Conservation (phyloP, 2,888 invertebrate genomes). For the Tuberolachnus salignus region DNA sequence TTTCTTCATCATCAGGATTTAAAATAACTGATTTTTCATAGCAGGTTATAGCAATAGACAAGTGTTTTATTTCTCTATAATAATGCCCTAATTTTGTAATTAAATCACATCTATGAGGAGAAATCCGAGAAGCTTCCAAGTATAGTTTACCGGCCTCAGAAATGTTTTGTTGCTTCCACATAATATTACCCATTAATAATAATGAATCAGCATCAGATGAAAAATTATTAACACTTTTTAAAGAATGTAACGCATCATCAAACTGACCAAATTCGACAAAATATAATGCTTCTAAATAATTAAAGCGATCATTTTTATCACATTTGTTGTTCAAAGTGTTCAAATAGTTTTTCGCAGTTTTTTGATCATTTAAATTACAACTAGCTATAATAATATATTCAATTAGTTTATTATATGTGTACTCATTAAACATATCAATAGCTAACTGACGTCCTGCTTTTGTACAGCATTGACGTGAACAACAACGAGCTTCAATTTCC, state of each 20-base stretch:
- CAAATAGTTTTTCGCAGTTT: conserved; percentile 43
- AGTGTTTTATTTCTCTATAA: conserved; percentile 39
- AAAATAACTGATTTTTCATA: conserved; percentile 47
- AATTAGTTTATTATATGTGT: not conserved
- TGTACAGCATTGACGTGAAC: conserved; percentile 13
- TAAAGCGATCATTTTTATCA: conserved; percentile 21
- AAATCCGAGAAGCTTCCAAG: conserved; percentile 43
- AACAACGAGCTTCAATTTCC: conserved; percentile 49
- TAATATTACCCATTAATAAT: conserved; percentile 24
- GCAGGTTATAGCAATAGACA: conserved; percentile 36
- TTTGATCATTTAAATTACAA: conserved; percentile 38
- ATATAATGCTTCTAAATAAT: conserved; percentile 38
- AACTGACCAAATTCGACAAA: conserved; percentile 8
- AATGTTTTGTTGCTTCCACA: conserved; percentile 25
- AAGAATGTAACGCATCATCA: conserved; percentile 30
- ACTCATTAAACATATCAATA: conserved; percentile 19
- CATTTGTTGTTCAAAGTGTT: conserved; percentile 27
- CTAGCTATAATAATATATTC: conserved; percentile 42
- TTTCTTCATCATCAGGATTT: conserved; percentile 46
- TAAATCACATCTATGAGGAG: conserved; percentile 44
- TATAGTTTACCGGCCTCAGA: conserved; percentile 46
- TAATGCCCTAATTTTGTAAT: conserved; percentile 46
- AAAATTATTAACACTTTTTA: conserved; percentile 8
- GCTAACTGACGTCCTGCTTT: conserved; percentile 33
- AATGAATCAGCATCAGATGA: not conserved